phyloP scores from a whole-genome alignment of 2,888 invertebrate species.

The Rhingia rostrata region DNA sequence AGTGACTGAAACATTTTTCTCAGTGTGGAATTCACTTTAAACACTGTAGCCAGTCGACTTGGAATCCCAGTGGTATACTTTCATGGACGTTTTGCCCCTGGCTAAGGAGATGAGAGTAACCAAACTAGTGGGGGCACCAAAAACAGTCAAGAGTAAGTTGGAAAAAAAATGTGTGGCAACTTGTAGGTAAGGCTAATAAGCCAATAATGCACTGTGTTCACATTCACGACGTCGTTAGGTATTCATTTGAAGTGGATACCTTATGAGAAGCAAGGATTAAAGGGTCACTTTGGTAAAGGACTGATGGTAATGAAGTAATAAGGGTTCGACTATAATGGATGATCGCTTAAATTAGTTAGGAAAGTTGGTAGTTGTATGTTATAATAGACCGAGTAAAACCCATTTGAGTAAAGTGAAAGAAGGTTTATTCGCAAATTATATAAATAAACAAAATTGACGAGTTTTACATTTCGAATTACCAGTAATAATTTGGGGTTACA shows the following conservation, averaged over 20 bases:
- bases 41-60: not conserved
- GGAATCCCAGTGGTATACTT: conserved; percentile 20
- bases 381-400: too few relatives aligned
- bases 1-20: conserved; percentile 1
- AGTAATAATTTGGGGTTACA: too few relatives aligned
- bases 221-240: conserved; percentile 35
- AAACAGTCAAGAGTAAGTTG: not conserved
- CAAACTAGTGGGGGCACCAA: not conserved
- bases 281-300: not conserved
- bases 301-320: conserved; percentile 18
- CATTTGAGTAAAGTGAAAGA: too few relatives aligned
- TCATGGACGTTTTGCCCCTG: conserved; percentile 16
- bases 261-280: not conserved
- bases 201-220: conserved; percentile 23
- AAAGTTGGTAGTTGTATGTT: too few relatives aligned
- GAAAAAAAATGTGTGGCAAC: conserved; percentile 24
- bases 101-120: not conserved
- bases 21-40: conserved; percentile 30
- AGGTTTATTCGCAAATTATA: too few relatives aligned
- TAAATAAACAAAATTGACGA: too few relatives aligned
- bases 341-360: too few relatives aligned
- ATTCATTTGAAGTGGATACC: conserved; percentile 1
- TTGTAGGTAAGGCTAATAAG: conserved; percentile 36
- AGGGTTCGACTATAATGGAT: not conserved
- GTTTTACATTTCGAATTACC: too few relatives aligned